Evolutionary conservation across 2,888 invertebrate species (phyloP).

Genomic region (Ligdia adustata): DNA sequence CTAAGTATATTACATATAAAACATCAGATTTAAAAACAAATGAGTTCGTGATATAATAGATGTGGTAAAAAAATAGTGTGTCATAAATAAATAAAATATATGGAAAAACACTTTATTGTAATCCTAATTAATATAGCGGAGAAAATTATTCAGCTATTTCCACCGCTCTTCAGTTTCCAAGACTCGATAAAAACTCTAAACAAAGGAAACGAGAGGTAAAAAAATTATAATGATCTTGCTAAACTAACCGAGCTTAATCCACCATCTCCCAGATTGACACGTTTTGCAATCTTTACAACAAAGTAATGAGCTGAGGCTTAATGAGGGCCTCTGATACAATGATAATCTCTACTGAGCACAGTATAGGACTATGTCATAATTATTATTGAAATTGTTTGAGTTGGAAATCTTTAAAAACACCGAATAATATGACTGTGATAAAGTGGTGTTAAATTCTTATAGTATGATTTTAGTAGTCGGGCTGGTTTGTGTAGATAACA

Average conservation of each 20-base stretch:
- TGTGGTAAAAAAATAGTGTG: too few relatives aligned
- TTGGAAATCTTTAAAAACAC: not conserved
- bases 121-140: too few relatives aligned
- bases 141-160: too few relatives aligned
- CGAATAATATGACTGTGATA: conserved; percentile 1
- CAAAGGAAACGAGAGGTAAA: conserved; percentile 20
- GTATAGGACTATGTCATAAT: conserved; percentile 51
- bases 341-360: too few relatives aligned
- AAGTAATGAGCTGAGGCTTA: conserved; percentile 51
- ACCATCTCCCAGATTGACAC: conserved; percentile 52
- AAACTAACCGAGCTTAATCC: conserved; percentile 32
- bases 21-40: too few relatives aligned
- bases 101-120: too few relatives aligned
- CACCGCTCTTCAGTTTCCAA: too few relatives aligned
- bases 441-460: conserved; percentile 4
- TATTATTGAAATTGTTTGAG: not conserved
- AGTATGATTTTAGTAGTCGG: conserved; percentile 50
- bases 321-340: conserved; percentile 56
- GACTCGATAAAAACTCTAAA: too few relatives aligned
- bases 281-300: conserved; percentile 44
- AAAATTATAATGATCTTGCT: conserved; percentile 29
- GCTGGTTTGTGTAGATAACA: conserved; percentile 49
- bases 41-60: too few relatives aligned
- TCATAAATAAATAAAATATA: too few relatives aligned
- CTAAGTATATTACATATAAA: too few relatives aligned